Evolutionary conservation across 2,113 vertebrate genomes (phyloP).

Genomic region (Donacobius atricapilla): DNA sequence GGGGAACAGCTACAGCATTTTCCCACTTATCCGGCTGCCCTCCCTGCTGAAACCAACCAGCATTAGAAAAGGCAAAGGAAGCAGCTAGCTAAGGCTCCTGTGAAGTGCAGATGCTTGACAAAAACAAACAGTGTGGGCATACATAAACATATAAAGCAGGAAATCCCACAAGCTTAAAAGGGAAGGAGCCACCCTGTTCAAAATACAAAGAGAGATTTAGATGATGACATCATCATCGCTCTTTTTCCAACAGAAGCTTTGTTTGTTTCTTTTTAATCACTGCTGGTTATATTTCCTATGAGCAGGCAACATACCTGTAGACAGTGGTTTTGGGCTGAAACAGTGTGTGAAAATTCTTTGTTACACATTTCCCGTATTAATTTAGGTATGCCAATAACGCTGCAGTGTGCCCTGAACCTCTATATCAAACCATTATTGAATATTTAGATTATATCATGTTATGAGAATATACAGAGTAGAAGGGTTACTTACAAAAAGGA

Average conservation of each 20-base stretch:
- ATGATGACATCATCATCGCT: background rate
- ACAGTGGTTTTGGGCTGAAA: background rate
- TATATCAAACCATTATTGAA: background rate
- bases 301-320: background rate
- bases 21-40: background rate
- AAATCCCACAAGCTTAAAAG: conserved; percentile 39
- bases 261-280: background rate
- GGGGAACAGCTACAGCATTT: background rate
- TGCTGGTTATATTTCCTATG: background rate
- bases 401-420: background rate
- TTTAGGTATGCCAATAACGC: background rate
- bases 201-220: conserved; percentile 47
- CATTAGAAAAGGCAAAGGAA: background rate
- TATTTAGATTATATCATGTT: background rate
- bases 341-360: background rate
- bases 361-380: background rate
- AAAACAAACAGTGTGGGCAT: background rate
- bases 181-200: conserved; percentile 53
- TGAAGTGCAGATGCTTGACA: background rate
- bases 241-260: background rate
- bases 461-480: background rate
- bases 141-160: conserved; percentile 40
- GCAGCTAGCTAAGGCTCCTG: background rate
- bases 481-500: background rate
- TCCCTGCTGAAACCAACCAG: background rate